Base-by-base conservation (phyloP, 1,140 invertebrate species). In the Cheumatopsyche charites region DNA sequence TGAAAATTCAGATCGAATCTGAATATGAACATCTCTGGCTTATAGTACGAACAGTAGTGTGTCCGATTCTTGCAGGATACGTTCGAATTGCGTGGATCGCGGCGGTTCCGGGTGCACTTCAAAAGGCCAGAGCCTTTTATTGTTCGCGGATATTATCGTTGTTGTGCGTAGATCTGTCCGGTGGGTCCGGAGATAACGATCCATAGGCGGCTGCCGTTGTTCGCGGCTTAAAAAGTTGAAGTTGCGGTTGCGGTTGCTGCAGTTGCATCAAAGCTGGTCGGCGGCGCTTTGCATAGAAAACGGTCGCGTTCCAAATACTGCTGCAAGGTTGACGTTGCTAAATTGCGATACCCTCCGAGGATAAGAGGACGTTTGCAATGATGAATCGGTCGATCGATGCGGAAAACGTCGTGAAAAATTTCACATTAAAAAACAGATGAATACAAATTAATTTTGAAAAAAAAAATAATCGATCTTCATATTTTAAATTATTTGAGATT, bases 261-360 rank as follows among this genome's bases (percentile, higher is more conserved):
- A 52, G 19, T 52, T 52, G 47, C 47, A 52, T 52, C 47, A 52
- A n/a, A 52, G 47, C 15, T 5, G 47, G 21, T 19, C 55, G 55
- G 55, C 23, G 6, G 49, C 21, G 55, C 55, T 58, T 58, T 58
- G 55, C 55, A 58, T 58, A 58, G 55, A 58, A 58, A 58, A 58
- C 55, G 55, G 55, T 58, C 55, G 55, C 55, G 55, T 58, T 58
- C 55, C 55, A 26, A 58, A 58, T 58, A 58, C 21, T 58, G 7
- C n/a, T n/a, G 21, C 55, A 58, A 58, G 55, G 55, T 58, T 58
- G 55, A 58, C 55, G 13, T 58, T 58, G 55, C 55, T 58, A 58
- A 58, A 58, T 58, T 58, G 25, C 25, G 55, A 58, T 58, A 58
- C 55, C 21, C 21, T 13, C n/a, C n/a, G 11, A 23, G 25, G 55